Evolutionary conservation across 2,888 invertebrate genomes (phyloP).

Genomic region (Brachynemurus nebulosus): DNA sequence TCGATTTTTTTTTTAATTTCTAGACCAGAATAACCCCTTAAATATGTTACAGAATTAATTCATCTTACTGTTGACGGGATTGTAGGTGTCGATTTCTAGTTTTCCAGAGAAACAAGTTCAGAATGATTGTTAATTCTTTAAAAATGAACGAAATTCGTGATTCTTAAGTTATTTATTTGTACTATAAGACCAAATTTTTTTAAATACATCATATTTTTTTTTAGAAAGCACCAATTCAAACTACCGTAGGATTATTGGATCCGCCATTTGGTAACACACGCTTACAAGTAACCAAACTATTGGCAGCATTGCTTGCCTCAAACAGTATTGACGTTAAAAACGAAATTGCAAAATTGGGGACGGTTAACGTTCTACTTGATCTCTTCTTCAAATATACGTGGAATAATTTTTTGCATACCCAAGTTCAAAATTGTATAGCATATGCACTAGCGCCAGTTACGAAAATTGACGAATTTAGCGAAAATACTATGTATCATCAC

Average conservation of each 20-base stretch:
- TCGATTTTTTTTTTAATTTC: no score
- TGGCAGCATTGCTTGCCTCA: constrained; percentile 60
- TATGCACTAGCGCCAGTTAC: constrained; percentile 44
- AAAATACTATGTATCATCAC: constrained; percentile 39
- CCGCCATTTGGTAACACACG: constrained; percentile 69
- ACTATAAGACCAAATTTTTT: no score
- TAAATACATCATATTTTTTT: no score
- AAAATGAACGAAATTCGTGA: no score
- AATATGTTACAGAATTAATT: no score
- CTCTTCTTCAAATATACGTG: constrained; percentile 79
- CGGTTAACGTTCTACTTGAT: constrained; percentile 55
- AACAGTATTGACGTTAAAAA: constrained; percentile 57
- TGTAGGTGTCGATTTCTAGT: no score
- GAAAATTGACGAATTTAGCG: constrained; percentile 27
- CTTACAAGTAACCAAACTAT: constrained; percentile 63
- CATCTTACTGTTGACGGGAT: no score
- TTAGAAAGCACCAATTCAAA: constrained; percentile 49
- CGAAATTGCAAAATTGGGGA: constrained; percentile 41
- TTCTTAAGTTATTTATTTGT: no score
- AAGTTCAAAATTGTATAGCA: constrained; percentile 66
- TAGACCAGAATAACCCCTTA: no score
- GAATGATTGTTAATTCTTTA: no score
- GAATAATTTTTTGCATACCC: constrained; percentile 93
- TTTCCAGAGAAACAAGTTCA: no score
- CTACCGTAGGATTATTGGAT: constrained; percentile 54